phyloP scores from a whole-genome alignment of 2,113 vertebrate species.

The Malaclemys terrapin region DNA sequence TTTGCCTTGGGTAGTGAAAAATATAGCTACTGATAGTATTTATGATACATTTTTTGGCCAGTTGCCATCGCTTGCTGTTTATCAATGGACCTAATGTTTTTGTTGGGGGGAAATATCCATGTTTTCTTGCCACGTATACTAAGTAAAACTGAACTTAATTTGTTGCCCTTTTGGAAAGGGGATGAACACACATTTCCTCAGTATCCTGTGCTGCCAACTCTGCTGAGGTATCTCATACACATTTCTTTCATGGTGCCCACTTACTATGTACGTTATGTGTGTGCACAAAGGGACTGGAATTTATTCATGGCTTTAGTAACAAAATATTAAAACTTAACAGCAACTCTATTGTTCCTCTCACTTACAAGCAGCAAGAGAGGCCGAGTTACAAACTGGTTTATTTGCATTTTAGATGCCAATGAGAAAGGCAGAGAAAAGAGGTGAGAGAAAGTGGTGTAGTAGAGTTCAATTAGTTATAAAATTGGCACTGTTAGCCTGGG shows the following conservation, averaged over 20 bases:
- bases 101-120: neutral
- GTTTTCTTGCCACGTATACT: neutral
- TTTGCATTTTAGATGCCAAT: neutral
- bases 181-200: neutral
- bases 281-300: neutral
- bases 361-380: neutral
- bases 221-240: neutral
- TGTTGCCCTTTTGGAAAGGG: neutral
- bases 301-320: neutral
- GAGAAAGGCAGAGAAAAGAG: neutral
- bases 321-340: neutral
- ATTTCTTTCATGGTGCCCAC: neutral
- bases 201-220: neutral
- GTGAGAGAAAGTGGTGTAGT: neutral
- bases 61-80: constrained; percentile 38
- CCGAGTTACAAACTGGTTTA: neutral
- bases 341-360: neutral
- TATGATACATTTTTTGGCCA: neutral
- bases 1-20: neutral
- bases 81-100: constrained; percentile 19
- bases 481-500: neutral
- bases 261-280: neutral
- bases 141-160: neutral
- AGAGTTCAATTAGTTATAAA: neutral
- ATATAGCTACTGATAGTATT: neutral